Percentiles rank a stretch among this genome's conserved stretches.
These are phyloP conservation scores for Perca flavescens DNA, from an alignment of 2,113 vertebrate genomes.

Conservation along the genomic window DNA sequence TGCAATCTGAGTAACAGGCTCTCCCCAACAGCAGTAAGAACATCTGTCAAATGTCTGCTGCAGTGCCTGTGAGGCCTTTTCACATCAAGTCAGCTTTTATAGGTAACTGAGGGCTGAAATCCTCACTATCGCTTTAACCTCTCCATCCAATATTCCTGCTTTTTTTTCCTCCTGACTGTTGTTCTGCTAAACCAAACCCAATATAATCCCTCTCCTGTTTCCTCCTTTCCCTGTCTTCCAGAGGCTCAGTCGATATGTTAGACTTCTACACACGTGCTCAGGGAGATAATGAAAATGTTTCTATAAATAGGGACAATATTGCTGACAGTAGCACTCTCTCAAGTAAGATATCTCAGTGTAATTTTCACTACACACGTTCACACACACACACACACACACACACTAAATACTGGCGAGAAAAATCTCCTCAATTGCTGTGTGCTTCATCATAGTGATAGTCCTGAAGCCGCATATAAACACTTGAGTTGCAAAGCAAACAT, in stretches of 20 bases:
- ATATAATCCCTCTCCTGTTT: constrained; percentile 67
- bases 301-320: constrained; percentile 84
- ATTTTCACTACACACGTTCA: constrained; percentile 54
- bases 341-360: constrained; percentile 79
- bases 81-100: constrained; percentile 67
- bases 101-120: constrained; percentile 61
- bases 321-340: constrained; percentile 81
- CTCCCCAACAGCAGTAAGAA: constrained; percentile 40
- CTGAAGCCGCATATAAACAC: constrained; percentile 67
- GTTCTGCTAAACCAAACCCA: constrained; percentile 61
- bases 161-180: constrained; percentile 47
- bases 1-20: constrained; percentile 41
- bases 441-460: constrained; percentile 66
- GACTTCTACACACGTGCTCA: constrained; percentile 67
- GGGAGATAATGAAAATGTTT: constrained; percentile 84
- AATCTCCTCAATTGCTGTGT: constrained; percentile 41
- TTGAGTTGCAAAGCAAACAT: constrained; percentile 69
- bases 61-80: constrained; percentile 63
- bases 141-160: constrained; percentile 57
- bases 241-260: constrained; percentile 72
- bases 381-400: constrained; percentile 23
- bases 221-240: constrained; percentile 55
- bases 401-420: constrained; percentile 49
- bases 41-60: constrained; percentile 69
- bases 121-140: constrained; percentile 54